Conservation (phyloP, 2,113 vertebrate species). For the Brachionichthys hirsutus region DNA sequence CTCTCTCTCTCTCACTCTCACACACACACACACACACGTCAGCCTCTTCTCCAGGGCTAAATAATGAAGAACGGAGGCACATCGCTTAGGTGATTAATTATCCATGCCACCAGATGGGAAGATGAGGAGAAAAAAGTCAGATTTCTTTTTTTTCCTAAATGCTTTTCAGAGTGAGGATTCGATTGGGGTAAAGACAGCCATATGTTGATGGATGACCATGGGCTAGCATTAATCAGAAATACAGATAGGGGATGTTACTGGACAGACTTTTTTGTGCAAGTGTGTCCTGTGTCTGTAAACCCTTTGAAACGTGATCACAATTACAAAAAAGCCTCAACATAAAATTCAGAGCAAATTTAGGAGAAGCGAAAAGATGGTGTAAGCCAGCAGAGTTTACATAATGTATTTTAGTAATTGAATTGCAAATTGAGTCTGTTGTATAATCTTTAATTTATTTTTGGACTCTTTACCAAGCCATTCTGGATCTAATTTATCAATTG, state of each 20-base stretch:
- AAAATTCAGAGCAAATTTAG: constrained; percentile 1
- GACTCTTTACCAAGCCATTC: background rate
- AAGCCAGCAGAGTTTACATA: constrained; percentile 1
- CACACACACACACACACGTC: constrained; percentile 9
- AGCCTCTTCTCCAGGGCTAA: constrained; percentile 61
- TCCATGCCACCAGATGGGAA: constrained; percentile 77
- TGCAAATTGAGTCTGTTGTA: background rate
- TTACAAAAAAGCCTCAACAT: background rate
- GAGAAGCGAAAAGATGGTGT: background rate
- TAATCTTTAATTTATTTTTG: background rate
- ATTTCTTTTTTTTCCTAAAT: constrained; percentile 53
- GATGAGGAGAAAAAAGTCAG: constrained; percentile 54
- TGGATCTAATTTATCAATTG: constrained; percentile 1
- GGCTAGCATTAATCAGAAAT: constrained; percentile 72
- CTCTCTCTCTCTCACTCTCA: constrained; percentile 11
- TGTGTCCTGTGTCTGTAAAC: background rate
- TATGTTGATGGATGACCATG: constrained; percentile 75
- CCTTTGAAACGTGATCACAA: constrained; percentile 1
- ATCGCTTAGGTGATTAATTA: constrained; percentile 78
- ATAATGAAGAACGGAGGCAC: constrained; percentile 73
- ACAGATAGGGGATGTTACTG: constrained; percentile 59
- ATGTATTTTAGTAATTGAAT: constrained; percentile 11
- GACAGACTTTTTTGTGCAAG: constrained; percentile 18
- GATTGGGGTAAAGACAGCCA: constrained; percentile 75
- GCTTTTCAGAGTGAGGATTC: constrained; percentile 70